These are phyloP conservation scores for Trochalopteron elliotii DNA, from an alignment of 2,113 vertebrate species.

Conservation along the genomic window DNA sequence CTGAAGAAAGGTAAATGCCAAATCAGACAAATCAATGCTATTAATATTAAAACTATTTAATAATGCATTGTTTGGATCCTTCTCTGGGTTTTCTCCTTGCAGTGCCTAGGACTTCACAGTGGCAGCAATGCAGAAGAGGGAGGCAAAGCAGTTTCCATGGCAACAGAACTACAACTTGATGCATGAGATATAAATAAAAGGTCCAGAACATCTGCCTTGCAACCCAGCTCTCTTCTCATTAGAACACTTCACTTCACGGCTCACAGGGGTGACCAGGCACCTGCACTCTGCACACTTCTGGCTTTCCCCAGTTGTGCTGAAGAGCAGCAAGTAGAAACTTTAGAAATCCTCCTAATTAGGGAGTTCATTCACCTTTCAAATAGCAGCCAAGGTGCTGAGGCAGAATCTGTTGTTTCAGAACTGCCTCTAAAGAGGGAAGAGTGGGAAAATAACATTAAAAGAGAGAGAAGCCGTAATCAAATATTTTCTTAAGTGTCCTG, in stretches of 20 bases:
- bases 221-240: background rate
- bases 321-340: background rate
- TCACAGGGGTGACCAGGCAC: background rate
- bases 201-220: constrained; percentile 1
- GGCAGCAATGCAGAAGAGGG: background rate
- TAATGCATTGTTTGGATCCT: background rate
- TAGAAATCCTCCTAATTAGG: background rate
- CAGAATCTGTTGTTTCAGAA: background rate
- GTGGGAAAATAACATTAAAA: background rate
- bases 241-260: background rate
- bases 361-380: constrained; percentile 6
- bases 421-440: background rate
- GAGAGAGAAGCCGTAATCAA: background rate
- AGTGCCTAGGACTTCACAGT: background rate
- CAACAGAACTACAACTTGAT: constrained; percentile 23
- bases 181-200: constrained; percentile 14
- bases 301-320: background rate
- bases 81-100: background rate
- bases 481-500: background rate
- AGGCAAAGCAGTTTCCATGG: constrained; percentile 5
- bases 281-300: background rate
- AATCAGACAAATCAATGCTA: background rate
- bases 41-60: constrained; percentile 29
- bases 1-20: background rate
- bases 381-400: background rate